phyloP scores from a whole-genome alignment of 64 coral and sea anemone genomes.

The Trachythela sp. region DNA sequence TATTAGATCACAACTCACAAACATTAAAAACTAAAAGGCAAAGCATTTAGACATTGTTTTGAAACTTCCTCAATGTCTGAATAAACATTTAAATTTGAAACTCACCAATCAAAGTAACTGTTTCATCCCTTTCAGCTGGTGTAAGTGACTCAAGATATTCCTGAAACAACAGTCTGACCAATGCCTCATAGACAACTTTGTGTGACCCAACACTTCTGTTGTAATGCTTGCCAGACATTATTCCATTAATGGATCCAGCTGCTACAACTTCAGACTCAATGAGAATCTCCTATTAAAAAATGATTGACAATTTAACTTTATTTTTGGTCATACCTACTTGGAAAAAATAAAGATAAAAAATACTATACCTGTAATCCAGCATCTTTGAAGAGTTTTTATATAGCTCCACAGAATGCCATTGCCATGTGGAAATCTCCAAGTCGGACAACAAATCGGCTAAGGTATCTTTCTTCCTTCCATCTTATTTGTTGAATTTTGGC shows the following conservation, averaged over 20 bases:
- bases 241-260: not conserved
- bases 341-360: not conserved
- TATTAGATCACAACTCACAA: too few species aligned
- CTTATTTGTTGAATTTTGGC: slow-evolving; percentile 16
- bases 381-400: slow-evolving; percentile 15
- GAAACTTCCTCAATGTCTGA: too few species aligned
- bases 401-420: slow-evolving; percentile 10
- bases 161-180: not conserved
- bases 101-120: slow-evolving; percentile 4
- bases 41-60: too few species aligned
- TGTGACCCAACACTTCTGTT: not conserved
- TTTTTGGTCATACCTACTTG: not conserved
- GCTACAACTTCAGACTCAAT: not conserved
- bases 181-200: not conserved
- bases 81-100: too few species aligned
- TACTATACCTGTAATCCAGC: slow-evolving; percentile 11
- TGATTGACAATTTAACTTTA: not conserved
- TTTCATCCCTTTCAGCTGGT: not conserved
- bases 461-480: slow-evolving; percentile 20
- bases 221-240: not conserved
- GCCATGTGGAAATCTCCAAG: slow-evolving; percentile 18
- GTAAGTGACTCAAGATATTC: not conserved
- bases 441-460: not conserved
- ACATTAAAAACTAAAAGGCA: too few species aligned
- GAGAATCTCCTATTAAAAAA: not conserved